Percentiles rank a stretch among this genome's conserved stretches.
These are phyloP conservation scores for Poeciliopsis paucimaculata DNA, from an alignment of 2,797 vertebrate species.

Conservation along the genomic window DNA sequence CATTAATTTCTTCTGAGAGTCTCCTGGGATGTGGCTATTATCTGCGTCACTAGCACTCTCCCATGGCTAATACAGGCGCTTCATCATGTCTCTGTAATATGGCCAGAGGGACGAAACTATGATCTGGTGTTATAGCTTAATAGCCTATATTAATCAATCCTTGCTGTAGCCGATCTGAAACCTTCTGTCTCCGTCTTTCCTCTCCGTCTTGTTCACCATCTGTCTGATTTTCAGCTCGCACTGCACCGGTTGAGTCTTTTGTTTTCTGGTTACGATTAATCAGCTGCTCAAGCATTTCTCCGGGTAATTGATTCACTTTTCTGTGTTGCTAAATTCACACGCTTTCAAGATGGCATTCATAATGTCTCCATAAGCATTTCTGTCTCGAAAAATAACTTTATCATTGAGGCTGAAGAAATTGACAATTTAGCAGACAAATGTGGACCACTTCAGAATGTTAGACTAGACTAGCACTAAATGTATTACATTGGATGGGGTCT, in stretches of 20 bases:
- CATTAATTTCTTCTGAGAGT: slow-evolving; percentile 74
- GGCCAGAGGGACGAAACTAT: slow-evolving; percentile 74
- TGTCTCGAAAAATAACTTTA: background rate
- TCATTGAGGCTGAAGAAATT: background rate
- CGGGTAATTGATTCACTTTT: slow-evolving; percentile 5
- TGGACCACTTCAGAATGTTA: background rate
- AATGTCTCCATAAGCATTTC: background rate
- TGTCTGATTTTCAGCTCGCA: slow-evolving; percentile 24
- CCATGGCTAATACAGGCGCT: slow-evolving; percentile 74
- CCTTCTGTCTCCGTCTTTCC: slow-evolving; percentile 65
- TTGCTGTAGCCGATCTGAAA: slow-evolving; percentile 55
- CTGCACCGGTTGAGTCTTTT: slow-evolving; percentile 26
- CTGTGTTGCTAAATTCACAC: slow-evolving; percentile 9
- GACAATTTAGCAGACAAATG: background rate
- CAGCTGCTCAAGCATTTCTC: slow-evolving; percentile 19
- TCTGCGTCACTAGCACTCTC: slow-evolving; percentile 79
- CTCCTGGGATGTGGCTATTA: slow-evolving; percentile 77
- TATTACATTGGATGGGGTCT: background rate
- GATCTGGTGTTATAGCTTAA: slow-evolving; percentile 79
- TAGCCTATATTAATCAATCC: slow-evolving; percentile 73
- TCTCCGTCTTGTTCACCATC: slow-evolving; percentile 48
- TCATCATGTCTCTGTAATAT: slow-evolving; percentile 78
- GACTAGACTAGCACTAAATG: background rate
- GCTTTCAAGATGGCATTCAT: slow-evolving; percentile 3
- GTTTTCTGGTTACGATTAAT: slow-evolving; percentile 25